A percentile compares a stretch with the other conserved stretches of the same genome.
Conservation (phyloP, 2,888 invertebrate genomes). For the Adineta ricciae region DNA sequence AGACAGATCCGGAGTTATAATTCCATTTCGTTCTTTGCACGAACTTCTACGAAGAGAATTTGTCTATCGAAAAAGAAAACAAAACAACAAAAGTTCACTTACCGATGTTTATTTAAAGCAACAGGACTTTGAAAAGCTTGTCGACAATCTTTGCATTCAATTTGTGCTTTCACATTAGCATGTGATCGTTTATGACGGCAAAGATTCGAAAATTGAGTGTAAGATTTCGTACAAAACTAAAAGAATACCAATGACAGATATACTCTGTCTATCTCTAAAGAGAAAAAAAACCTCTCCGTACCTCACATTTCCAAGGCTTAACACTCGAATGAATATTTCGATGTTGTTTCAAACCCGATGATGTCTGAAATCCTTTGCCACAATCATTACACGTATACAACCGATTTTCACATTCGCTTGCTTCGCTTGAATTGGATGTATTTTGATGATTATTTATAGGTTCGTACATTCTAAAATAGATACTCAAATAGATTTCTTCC, state of each 20-base stretch:
- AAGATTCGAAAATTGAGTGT: conserved; percentile 34
- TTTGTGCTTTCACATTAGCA: not conserved
- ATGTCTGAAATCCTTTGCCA: conserved; percentile 32
- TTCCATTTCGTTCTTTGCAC: not conserved
- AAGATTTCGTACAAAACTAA: conserved; percentile 28
- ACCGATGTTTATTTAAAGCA: conserved; percentile 28
- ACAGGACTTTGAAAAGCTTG: conserved; percentile 27
- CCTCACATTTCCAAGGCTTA: conserved; percentile 35
- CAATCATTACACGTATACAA: conserved; percentile 30
- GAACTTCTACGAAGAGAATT: not conserved
- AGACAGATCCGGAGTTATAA: not conserved
- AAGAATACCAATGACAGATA: too few species aligned
- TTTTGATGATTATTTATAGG: not conserved
- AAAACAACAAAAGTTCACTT: not conserved
- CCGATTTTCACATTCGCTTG: conserved; percentile 26
- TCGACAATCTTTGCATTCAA: conserved; percentile 28
- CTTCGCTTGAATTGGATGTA: conserved; percentile 2
- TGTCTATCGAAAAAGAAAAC: not conserved
- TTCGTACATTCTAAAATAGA: conserved; percentile 5
- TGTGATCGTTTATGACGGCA: conserved; percentile 34
- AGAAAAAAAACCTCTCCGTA: not conserved
- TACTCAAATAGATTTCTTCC: not conserved
- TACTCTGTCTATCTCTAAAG: too few species aligned
- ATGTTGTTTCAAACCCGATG: conserved; percentile 34
- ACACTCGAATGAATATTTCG: conserved; percentile 33